Percentiles rank a stretch among this genome's conserved stretches.
phyloP scores from a whole-genome alignment of 2,888 invertebrate species.

The Brenthis daphne region DNA sequence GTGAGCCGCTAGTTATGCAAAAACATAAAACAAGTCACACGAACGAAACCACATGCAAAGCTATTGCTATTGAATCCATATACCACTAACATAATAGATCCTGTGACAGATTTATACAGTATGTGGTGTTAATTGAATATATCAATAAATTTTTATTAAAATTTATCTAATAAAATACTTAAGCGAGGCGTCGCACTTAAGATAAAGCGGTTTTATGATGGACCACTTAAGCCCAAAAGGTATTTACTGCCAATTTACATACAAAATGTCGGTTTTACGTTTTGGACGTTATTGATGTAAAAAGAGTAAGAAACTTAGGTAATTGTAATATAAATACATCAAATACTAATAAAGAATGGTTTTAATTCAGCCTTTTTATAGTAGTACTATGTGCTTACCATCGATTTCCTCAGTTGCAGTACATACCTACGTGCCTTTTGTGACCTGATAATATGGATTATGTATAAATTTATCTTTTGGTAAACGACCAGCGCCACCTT shows the following conservation, averaged over 20 bases:
- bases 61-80: no score
- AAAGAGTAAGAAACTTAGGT: neutral
- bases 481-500: no score
- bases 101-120: no score
- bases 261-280: neutral
- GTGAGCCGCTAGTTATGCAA: no score
- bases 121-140: constrained; percentile 4
- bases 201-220: constrained; percentile 1
- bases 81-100: no score
- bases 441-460: no score
- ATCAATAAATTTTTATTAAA: constrained; percentile 4
- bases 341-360: neutral
- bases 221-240: neutral
- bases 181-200: neutral
- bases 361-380: neutral
- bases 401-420: no score
- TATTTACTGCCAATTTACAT: neutral
- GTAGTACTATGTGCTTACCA: neutral
- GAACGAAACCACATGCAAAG: no score
- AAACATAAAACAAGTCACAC: no score
- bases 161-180: constrained; percentile 12
- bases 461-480: no score
- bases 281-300: no score
- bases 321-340: neutral
- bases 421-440: no score